A percentile compares a stretch with the other conserved stretches of the same genome.
Conservation (phyloP, 2,888 invertebrate genomes). For the Cheilosia vulpina region DNA sequence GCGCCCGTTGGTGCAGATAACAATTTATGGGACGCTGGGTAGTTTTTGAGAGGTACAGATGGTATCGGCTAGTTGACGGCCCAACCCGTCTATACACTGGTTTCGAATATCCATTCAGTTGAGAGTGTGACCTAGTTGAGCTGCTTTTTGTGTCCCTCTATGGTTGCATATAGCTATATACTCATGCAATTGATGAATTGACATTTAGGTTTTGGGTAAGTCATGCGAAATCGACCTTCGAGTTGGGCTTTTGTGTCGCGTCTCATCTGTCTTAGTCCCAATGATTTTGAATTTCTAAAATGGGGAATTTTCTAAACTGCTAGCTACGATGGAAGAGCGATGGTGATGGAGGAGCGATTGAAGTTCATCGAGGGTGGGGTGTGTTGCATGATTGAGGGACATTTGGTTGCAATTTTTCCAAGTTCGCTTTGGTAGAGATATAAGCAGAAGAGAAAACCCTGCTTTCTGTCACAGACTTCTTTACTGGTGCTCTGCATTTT, state of each 20-base stretch:
- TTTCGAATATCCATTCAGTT: conserved; percentile 16
- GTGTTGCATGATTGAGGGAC: no score
- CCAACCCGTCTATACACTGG: conserved; percentile 51
- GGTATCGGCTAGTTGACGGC: conserved; percentile 55
- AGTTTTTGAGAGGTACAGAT: conserved; percentile 56
- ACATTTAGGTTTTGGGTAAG: conserved; percentile 37
- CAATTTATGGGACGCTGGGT: conserved; percentile 66
- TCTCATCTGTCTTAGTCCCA: no score
- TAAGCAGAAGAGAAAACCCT: no score
- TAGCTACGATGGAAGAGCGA: no score
- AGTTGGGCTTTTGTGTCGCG: conserved; percentile 1
- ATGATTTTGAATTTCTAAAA: no score
- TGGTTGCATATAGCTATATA: conserved; percentile 9
- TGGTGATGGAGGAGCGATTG: no score
- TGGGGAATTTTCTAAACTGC: no score
- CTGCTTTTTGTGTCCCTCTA: conserved; percentile 24
- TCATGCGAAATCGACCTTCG: conserved; percentile 45
- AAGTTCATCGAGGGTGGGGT: no score
- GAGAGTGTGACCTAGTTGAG: conserved; percentile 63
- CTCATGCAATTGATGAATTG: conserved; percentile 30
- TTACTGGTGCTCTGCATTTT: no score
- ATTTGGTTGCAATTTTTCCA: no score
- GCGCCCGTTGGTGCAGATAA: conserved; percentile 59
- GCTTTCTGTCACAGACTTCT: no score
- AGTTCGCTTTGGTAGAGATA: no score